Percentiles rank a stretch among this genome's conserved stretches.
phyloP scores from a whole-genome alignment of 2,113 vertebrate genomes.

The Bothrops jararaca region DNA sequence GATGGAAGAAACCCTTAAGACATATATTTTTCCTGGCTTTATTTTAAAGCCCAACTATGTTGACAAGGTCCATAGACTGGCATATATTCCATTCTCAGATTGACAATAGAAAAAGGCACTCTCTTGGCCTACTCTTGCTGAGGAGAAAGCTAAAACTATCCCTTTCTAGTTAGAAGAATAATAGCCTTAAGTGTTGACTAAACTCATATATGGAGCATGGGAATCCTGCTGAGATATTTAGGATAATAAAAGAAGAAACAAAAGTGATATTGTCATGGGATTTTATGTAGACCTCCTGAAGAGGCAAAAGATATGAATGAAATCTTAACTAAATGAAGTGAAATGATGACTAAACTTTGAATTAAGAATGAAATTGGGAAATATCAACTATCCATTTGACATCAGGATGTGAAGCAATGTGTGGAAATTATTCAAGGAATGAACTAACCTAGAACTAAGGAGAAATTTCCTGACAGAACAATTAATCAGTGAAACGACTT shows the following conservation, averaged over 20 bases:
- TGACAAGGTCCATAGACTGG: not conserved
- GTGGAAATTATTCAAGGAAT: not conserved
- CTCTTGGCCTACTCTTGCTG: not conserved
- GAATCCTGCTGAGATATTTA: not conserved
- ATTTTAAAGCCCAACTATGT: not conserved
- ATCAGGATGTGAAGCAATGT: not conserved
- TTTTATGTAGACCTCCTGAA: not conserved
- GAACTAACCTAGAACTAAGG: not conserved
- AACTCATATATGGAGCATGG: not conserved
- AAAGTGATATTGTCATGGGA: not conserved
- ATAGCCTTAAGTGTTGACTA: not conserved
- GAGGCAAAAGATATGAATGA: not conserved
- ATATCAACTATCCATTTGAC: not conserved
- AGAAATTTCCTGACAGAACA: not conserved
- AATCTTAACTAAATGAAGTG: not conserved
- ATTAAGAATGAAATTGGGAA: not conserved
- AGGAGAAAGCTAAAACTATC: not conserved
- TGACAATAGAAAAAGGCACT: not conserved
- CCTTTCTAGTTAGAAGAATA: not conserved
- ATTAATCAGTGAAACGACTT: not conserved
- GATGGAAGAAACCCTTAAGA: not conserved
- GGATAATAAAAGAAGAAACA: not conserved
- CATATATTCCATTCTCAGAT: not conserved
- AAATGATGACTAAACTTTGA: not conserved
- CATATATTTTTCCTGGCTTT: not conserved